A percentile compares a stretch with the other conserved stretches of the same genome.
Evolutionary conservation across 2,797 vertebrate genomes (phyloP).

Genomic region (Rallus crepitans): DNA sequence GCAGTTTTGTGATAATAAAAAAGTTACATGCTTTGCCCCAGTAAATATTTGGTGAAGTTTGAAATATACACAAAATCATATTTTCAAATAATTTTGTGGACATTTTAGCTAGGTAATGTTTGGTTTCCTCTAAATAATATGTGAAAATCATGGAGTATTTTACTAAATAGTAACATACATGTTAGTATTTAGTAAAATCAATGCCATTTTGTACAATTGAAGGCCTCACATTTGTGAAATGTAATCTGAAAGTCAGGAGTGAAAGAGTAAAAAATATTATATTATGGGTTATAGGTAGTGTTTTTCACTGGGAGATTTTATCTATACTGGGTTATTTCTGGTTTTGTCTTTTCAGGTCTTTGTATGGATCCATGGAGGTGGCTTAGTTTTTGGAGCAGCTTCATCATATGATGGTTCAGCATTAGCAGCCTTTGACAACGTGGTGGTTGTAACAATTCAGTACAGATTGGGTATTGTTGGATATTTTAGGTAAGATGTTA

Average conservation of each 20-base stretch:
- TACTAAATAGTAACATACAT: no score
- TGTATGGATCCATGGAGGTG: constrained; percentile 90
- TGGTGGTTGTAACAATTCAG: constrained; percentile 85
- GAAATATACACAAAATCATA: not conserved
- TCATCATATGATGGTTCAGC: constrained; percentile 83
- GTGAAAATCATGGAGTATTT: not conserved
- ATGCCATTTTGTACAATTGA: not conserved
- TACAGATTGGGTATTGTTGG: constrained; percentile 87
- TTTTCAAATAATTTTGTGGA: not conserved
- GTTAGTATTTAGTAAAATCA: not conserved
- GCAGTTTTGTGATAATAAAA: not conserved
- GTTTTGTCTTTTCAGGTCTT: constrained; percentile 78
- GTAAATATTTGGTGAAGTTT: not conserved
- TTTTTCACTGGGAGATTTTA: not conserved
- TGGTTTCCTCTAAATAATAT: not conserved
- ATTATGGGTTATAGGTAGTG: not conserved
- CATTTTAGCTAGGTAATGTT: not conserved
- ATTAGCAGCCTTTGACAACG: constrained; percentile 83
- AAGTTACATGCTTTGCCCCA: not conserved
- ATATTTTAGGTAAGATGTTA: constrained; percentile 82
- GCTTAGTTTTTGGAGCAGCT: constrained; percentile 78
- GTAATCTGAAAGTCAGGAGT: not conserved
- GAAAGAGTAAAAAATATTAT: not conserved
- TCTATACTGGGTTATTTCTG: not conserved
- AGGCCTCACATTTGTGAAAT: not conserved